Conservation (phyloP, 2,888 invertebrate genomes). For the Zygothrica quintamaculata region DNA sequence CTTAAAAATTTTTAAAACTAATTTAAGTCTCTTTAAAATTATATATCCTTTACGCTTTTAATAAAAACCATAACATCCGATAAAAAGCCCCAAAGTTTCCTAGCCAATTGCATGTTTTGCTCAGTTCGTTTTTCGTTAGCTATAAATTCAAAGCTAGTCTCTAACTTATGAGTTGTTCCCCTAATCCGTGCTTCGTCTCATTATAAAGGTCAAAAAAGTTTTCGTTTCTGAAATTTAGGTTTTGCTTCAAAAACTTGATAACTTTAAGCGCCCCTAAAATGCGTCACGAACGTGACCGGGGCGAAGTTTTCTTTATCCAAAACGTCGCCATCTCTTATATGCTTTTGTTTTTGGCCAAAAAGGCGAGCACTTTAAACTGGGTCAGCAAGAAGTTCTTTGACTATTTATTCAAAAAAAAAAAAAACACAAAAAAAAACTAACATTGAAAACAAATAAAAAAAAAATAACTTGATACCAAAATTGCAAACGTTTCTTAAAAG, state of each 20-base stretch:
- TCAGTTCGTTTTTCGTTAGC: constrained; percentile 14
- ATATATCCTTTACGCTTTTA: constrained; percentile 6
- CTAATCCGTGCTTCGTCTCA: constrained; percentile 12
- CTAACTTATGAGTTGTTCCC: constrained; percentile 30
- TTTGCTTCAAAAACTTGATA: constrained; percentile 40
- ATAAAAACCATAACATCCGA: constrained; percentile 20
- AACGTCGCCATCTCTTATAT: constrained; percentile 27
- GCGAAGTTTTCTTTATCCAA: constrained; percentile 45
- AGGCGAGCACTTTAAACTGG: constrained; percentile 52
- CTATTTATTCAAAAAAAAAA: constrained; percentile 36
- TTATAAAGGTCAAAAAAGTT: constrained; percentile 42
- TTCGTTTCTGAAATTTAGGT: constrained; percentile 42
- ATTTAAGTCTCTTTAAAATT: constrained; percentile 12
- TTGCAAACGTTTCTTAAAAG: constrained; percentile 51
- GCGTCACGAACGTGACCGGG: constrained; percentile 56
- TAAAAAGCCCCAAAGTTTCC: constrained; percentile 30
- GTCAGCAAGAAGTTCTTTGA: constrained; percentile 55
- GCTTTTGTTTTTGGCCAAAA: constrained; percentile 45
- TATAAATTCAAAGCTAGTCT: constrained; percentile 41
- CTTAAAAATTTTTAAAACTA: not conserved
- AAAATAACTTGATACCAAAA: constrained; percentile 46
- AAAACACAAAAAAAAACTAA: constrained; percentile 4
- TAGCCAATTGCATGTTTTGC: constrained; percentile 33
- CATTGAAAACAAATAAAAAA: too few relatives aligned
- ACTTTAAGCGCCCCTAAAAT: constrained; percentile 47